phyloP scores from a whole-genome alignment of 30 jellyfish, hydroid and myxozoan genomes.

The Nemopilema nomurai region DNA sequence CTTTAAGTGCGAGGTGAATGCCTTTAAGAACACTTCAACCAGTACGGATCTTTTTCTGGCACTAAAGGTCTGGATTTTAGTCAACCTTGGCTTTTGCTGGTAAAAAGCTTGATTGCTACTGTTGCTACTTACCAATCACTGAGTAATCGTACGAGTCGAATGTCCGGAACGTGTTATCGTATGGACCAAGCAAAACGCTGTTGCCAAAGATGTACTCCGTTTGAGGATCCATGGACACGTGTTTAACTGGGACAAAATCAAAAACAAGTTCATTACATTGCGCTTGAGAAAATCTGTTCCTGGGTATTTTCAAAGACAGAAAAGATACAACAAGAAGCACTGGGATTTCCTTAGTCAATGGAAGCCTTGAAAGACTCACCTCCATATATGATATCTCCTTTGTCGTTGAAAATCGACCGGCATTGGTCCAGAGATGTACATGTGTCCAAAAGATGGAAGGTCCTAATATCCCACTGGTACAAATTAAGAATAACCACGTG shows the following conservation, averaged over 20 bases:
- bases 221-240: constrained; percentile 42
- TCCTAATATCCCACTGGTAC: constrained; percentile 90
- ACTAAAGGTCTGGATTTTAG: too few relatives aligned
- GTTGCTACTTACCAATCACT: constrained; percentile 66
- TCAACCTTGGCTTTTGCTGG: too few relatives aligned
- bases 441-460: constrained; percentile 86
- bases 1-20: too few relatives aligned
- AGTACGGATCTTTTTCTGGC: too few relatives aligned
- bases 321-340: too few relatives aligned
- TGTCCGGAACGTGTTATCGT: constrained; percentile 79
- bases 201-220: constrained; percentile 18
- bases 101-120: too few relatives aligned
- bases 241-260: constrained; percentile 47
- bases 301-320: neutral
- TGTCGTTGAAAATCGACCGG: constrained; percentile 68
- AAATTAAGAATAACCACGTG: too few relatives aligned
- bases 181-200: constrained; percentile 78
- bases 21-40: too few relatives aligned
- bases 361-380: constrained; percentile 41
- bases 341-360: too few relatives aligned
- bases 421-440: constrained; percentile 91
- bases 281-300: neutral
- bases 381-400: constrained; percentile 84
- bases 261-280: neutral
- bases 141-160: constrained; percentile 88